Percentiles rank a stretch among this genome's conserved stretches.
Conservation (phyloP, 2,888 invertebrate species). For the Digitonthophagus gazella region DNA sequence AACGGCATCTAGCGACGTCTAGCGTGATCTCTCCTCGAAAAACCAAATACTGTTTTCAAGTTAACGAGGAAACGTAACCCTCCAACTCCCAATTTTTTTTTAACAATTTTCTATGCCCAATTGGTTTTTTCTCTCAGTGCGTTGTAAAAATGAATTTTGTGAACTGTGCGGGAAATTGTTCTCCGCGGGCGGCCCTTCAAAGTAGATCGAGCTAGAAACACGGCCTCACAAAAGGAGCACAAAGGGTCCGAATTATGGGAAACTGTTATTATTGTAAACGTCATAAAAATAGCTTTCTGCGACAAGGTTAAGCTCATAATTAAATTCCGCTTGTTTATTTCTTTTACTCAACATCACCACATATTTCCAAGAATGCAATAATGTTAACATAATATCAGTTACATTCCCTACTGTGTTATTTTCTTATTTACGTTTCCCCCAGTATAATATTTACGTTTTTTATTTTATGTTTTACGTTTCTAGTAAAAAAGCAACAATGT, state of each 20-base stretch:
- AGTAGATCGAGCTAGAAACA: not conserved
- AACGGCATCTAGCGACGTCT: not conserved
- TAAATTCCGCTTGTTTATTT: not conserved
- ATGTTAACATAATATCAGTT: not conserved
- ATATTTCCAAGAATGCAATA: not conserved
- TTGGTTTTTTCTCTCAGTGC: not conserved
- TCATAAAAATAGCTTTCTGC: not conserved
- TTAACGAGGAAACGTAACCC: not conserved
- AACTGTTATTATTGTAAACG: not conserved
- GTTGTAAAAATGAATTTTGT: not conserved
- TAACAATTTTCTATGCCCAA: not conserved
- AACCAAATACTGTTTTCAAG: too few relatives aligned
- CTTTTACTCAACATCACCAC: not conserved
- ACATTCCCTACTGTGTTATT: not conserved
- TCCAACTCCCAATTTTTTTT: not conserved
- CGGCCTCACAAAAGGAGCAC: not conserved
- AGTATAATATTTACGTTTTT: too few relatives aligned
- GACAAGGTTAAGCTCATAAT: not conserved
- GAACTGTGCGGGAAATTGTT: not conserved
- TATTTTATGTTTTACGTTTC: too few relatives aligned
- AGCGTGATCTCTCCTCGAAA: not conserved
- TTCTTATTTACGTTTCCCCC: too few relatives aligned
- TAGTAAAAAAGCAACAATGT: too few relatives aligned
- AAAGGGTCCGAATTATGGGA: not conserved
- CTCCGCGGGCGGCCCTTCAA: not conserved